A percentile compares a stretch with the other conserved stretches of the same genome.
phyloP scores from a whole-genome alignment of 2,113 vertebrate genomes.

The Coreoperca whiteheadi region DNA sequence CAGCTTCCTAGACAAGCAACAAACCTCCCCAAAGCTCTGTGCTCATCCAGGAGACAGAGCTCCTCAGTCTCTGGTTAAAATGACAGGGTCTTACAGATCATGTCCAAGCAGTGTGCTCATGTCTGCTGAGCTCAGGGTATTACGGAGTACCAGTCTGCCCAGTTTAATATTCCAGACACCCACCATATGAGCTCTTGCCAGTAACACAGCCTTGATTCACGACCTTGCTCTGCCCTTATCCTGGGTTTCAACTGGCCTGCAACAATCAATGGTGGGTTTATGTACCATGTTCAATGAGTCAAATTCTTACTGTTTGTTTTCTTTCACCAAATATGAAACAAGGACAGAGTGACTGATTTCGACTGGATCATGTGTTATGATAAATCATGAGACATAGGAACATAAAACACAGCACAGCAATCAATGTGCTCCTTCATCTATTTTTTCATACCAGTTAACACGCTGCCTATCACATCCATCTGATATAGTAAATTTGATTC shows the following conservation, averaged over 20 bases:
- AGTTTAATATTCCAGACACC: conserved; percentile 58
- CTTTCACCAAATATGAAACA: conserved; percentile 24
- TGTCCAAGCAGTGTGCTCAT: conserved; percentile 54
- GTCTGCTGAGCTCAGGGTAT: conserved; percentile 55
- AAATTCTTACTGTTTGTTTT: conserved; percentile 17
- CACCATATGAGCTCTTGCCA: conserved; percentile 30
- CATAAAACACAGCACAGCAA: conserved; percentile 11
- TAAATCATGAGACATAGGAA: conserved; percentile 25
- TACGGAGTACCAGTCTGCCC: conserved; percentile 42
- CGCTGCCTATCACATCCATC: neutral
- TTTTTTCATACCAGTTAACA: conserved; percentile 6
- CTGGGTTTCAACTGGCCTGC: conserved; percentile 12
- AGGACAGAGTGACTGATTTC: conserved; percentile 11
- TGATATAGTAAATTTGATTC: neutral
- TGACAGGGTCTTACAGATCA: conserved; percentile 46
- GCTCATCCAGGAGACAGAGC: conserved; percentile 50
- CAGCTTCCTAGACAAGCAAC: no score
- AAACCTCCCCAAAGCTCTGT: conserved; percentile 34
- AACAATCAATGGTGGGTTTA: conserved; percentile 8
- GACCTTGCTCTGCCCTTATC: conserved; percentile 27
- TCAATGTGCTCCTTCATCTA: neutral
- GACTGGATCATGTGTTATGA: conserved; percentile 13
- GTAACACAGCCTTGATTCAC: conserved; percentile 29
- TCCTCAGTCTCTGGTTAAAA: conserved; percentile 45
- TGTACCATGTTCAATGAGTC: conserved; percentile 1